Evolutionary conservation across 2,113 vertebrate species (phyloP).

Genomic region (Corynorhinus townsendii): DNA sequence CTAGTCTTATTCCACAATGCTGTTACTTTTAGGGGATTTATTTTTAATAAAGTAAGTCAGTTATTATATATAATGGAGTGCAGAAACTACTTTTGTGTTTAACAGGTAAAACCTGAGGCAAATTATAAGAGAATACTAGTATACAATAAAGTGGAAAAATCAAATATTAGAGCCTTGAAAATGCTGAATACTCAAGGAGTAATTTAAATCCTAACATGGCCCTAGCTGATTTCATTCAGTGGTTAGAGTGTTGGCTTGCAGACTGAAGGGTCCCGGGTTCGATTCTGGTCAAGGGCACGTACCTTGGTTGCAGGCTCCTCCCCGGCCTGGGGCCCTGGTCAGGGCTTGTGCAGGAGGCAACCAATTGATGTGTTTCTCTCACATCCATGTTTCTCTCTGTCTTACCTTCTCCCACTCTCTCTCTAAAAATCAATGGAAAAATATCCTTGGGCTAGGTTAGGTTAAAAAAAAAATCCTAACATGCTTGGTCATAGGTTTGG

Average conservation of each 20-base stretch:
- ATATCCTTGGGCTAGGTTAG: too few species aligned
- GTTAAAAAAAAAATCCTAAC: not conserved
- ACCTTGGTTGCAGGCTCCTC: too few species aligned
- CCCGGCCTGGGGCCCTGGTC: too few species aligned
- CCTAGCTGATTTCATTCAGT: too few species aligned
- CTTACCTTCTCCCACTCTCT: too few species aligned
- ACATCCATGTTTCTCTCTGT: too few species aligned
- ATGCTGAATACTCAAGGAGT: not conserved
- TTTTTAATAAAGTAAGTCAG: constrained; percentile 24
- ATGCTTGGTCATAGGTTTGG: not conserved
- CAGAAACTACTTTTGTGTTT: not conserved
- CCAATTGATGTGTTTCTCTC: too few species aligned
- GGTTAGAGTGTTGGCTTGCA: too few species aligned
- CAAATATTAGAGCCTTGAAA: not conserved
- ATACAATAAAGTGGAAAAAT: not conserved
- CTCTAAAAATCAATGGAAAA: too few species aligned
- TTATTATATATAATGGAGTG: constrained; percentile 7
- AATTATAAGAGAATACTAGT: not conserved
- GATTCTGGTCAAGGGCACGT: too few species aligned
- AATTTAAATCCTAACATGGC: not conserved
- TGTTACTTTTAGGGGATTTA: not conserved
- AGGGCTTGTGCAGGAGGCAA: too few species aligned
- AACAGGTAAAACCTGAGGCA: not conserved
- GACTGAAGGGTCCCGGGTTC: too few species aligned
- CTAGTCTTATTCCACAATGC: not conserved